Evolutionary conservation across 2,797 vertebrate species (phyloP).

Genomic region (Darevskia mixta): DNA sequence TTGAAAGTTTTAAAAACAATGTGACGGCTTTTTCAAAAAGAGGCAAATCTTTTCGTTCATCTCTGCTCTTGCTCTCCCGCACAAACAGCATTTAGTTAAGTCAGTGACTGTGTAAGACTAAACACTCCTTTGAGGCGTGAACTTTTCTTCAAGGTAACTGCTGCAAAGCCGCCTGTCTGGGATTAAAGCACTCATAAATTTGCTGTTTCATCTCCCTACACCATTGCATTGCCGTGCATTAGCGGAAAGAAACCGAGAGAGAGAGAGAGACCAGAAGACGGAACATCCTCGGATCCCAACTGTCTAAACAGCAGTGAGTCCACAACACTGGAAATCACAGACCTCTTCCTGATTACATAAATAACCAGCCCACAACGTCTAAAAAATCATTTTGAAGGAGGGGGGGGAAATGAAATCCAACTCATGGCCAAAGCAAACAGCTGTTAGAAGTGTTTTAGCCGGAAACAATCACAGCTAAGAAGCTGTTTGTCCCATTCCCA

Average conservation of each 20-base stretch:
- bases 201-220: slow-evolving; percentile 67
- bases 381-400: slow-evolving; percentile 71
- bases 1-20: slow-evolving; percentile 64
- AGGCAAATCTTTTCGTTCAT: slow-evolving; percentile 73
- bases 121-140: slow-evolving; percentile 87
- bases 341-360: slow-evolving; percentile 84
- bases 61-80: slow-evolving; percentile 73
- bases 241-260: slow-evolving; percentile 60
- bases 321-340: slow-evolving; percentile 82
- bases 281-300: slow-evolving; percentile 73
- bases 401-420: slow-evolving; percentile 55
- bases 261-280: slow-evolving; percentile 49
- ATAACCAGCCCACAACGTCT: slow-evolving; percentile 79
- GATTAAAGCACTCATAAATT: slow-evolving; percentile 80
- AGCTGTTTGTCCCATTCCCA: slow-evolving; percentile 84
- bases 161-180: slow-evolving; percentile 72
- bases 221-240: slow-evolving; percentile 74
- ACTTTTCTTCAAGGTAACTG: slow-evolving; percentile 87
- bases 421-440: slow-evolving; percentile 84
- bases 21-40: slow-evolving; percentile 66
- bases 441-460: slow-evolving; percentile 84
- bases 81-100: slow-evolving; percentile 68
- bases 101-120: slow-evolving; percentile 84
- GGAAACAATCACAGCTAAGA: slow-evolving; percentile 86
- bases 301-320: slow-evolving; percentile 82